These are phyloP conservation scores for Chaetops frenatus DNA, from an alignment of 2,113 vertebrate genomes.

Conservation along the genomic window DNA sequence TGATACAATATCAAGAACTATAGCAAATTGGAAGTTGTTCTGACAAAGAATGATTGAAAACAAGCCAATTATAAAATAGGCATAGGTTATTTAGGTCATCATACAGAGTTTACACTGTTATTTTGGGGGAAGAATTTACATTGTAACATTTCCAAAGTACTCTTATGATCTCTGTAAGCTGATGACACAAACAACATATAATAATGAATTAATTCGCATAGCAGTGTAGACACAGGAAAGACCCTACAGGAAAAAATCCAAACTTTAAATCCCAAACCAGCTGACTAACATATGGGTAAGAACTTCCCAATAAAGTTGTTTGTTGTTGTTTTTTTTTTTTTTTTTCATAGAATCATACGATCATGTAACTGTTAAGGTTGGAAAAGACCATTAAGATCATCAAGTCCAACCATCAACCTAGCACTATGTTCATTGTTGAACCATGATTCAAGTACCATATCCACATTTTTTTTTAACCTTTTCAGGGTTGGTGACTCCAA, in stretches of 20 bases:
- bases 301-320: not conserved
- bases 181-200: not conserved
- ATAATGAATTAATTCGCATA: not conserved
- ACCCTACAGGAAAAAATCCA: rapidly evolving
- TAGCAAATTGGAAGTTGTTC: not conserved
- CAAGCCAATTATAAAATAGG: not conserved
- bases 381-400: not conserved
- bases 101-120: not conserved
- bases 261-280: not conserved
- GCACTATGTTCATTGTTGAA: not conserved
- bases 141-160: not conserved
- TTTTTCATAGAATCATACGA: not conserved
- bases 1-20: not conserved
- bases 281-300: not conserved
- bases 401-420: not conserved
- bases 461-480: not conserved
- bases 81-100: not conserved
- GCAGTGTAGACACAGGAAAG: not conserved
- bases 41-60: not conserved
- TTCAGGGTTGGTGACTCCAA: not conserved
- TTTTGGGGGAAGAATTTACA: not conserved
- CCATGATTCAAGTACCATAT: not conserved
- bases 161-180: not conserved
- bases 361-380: not conserved
- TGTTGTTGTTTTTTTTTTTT: not conserved